Conservation (phyloP, 2,888 invertebrate genomes). For the Agrochola lychnidis region DNA sequence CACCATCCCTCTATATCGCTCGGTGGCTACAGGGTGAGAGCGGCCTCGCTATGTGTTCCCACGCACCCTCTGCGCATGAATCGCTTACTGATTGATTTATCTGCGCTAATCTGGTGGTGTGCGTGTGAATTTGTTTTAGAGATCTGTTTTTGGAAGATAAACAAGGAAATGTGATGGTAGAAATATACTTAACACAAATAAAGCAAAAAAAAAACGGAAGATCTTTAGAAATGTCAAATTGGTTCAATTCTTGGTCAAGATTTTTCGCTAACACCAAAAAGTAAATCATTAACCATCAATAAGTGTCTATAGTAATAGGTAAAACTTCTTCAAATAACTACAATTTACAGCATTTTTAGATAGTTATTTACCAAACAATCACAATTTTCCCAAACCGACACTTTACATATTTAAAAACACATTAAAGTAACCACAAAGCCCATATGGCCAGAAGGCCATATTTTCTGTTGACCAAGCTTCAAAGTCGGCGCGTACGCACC, state of each 20-base stretch:
- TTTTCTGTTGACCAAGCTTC: constrained; percentile 39
- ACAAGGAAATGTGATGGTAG: not conserved
- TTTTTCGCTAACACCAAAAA: not conserved
- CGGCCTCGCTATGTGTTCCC: constrained; percentile 71
- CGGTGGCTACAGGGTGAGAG: constrained; percentile 57
- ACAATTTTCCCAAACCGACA: not conserved
- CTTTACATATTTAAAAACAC: constrained; percentile 46
- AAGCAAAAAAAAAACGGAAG: not conserved
- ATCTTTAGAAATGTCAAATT: not conserved
- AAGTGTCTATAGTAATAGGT: not conserved
- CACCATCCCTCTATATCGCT: constrained; percentile 43
- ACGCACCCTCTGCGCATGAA: constrained; percentile 66
- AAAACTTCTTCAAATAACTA: not conserved
- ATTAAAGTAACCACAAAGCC: constrained; percentile 47
- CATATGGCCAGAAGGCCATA: constrained; percentile 24
- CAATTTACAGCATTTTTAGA: constrained; percentile 9
- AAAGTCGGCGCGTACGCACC: constrained; percentile 52
- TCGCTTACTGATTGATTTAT: constrained; percentile 64
- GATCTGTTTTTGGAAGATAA: constrained; percentile 19
- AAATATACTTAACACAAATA: not conserved
- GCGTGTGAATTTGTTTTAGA: constrained; percentile 38
- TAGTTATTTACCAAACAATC: not conserved
- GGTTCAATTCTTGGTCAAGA: too few species aligned
- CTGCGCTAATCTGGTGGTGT: constrained; percentile 53
- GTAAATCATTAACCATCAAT: not conserved